Evolutionary conservation across 2,113 vertebrate genomes (phyloP).

Genomic region (Reinhardtius hippoglossoides): DNA sequence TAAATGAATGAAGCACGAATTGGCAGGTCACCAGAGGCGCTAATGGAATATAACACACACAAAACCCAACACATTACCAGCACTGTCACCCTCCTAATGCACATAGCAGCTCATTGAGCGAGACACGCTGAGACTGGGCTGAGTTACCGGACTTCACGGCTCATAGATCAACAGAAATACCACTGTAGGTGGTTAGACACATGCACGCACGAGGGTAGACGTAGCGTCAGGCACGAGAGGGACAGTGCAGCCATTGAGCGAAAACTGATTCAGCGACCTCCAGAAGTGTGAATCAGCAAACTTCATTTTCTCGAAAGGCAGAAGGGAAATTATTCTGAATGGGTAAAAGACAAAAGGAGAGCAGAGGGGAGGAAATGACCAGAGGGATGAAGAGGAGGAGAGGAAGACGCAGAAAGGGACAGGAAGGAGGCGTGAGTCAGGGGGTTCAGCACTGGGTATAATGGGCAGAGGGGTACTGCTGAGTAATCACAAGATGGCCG

Average conservation of each 20-base stretch:
- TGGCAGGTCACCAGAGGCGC: conserved; percentile 56
- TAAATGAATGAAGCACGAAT: conserved; percentile 58
- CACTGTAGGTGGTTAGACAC: conserved; percentile 71
- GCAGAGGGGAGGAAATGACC: conserved; percentile 58
- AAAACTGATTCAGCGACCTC: conserved; percentile 72
- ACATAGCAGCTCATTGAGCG: conserved; percentile 71
- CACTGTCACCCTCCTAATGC: conserved; percentile 48
- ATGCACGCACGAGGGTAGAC: conserved; percentile 36
- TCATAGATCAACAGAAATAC: conserved; percentile 75
- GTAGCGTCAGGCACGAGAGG: conserved; percentile 46
- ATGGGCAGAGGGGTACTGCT: conserved; percentile 66
- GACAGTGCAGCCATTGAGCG: conserved; percentile 75
- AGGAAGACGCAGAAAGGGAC: conserved; percentile 48
- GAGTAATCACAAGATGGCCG: conserved; percentile 67
- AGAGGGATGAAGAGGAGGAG: conserved; percentile 51
- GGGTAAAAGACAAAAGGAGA: conserved; percentile 61
- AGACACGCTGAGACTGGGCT: conserved; percentile 48
- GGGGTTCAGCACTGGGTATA: conserved; percentile 50
- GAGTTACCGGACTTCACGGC: conserved; percentile 72
- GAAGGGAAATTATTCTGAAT: conserved; percentile 61
- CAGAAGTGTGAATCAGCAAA: conserved; percentile 81
- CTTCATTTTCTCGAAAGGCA: conserved; percentile 66
- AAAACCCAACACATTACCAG: conserved; percentile 62
- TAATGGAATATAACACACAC: conserved; percentile 69
- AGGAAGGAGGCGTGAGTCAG: conserved; percentile 73